phyloP scores from a whole-genome alignment of 2,797 vertebrate genomes.

The Alectoris magna region DNA sequence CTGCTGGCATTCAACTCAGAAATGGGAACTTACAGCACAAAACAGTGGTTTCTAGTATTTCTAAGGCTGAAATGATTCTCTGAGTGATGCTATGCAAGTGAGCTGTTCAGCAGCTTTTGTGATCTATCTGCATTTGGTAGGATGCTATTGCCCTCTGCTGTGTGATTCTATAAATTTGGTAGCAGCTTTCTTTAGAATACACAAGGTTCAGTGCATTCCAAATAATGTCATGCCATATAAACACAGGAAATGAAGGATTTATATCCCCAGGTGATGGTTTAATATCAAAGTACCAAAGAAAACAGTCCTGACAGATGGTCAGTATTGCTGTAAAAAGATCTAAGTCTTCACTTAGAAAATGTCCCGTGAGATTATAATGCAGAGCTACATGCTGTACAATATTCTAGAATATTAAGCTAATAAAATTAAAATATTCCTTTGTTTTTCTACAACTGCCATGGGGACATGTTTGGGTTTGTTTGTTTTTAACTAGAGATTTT shows the following conservation, averaged over 20 bases:
- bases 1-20: background rate
- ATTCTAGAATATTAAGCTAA: background rate
- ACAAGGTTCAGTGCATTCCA: background rate
- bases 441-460: background rate
- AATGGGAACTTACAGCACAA: background rate
- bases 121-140: background rate
- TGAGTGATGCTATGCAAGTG: background rate
- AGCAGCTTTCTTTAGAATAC: background rate
- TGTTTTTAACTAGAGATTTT: background rate
- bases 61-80: background rate
- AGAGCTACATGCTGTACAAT: background rate
- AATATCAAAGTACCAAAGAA: background rate
- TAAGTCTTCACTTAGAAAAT: background rate
- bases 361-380: background rate
- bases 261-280: background rate
- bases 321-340: background rate
- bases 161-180: background rate
- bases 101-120: background rate
- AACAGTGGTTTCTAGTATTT: background rate
- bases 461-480: background rate
- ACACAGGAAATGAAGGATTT: background rate
- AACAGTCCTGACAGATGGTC: background rate
- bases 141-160: slow-evolving; percentile 55
- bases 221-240: background rate
- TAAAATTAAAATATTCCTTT: background rate